Base-by-base conservation (phyloP, 1,140 invertebrate genomes). In the Drosophila bipectinata region DNA sequence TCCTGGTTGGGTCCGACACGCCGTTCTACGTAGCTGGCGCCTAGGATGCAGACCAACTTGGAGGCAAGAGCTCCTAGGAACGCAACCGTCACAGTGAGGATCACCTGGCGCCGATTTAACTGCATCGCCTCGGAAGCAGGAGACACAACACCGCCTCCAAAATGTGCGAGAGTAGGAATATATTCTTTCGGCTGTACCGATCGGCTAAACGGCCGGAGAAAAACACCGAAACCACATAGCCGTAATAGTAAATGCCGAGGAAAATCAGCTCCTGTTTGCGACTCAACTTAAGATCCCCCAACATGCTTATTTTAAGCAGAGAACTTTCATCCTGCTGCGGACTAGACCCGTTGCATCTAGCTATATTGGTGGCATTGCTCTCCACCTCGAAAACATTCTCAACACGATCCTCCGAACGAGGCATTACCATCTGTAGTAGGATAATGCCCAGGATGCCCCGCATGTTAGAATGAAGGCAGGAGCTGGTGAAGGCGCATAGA, bases 401-500 rank as follows among this genome's bases (percentile, higher is more conserved):
- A 1, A 9, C 4, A 39, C 4, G 37, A 41, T 41, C 39, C 39
- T 4, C 5, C 3, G 39, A 7, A 5, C n/a, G n/a, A 7, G 4
- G 39, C 39, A 6, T 15, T 1, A 41, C 39, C 39, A 41, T 41
- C 14, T 41, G n/a, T 12, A 41, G 14, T 14, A 41, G 15, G 3
- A 41, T 12, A 5, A 41, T 41, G 2, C 39, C 39, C 14, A 41
- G 14, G 4, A 41, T 41, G 14, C n/a, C n/a, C 39, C 14, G 39
- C n/a, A 15, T 15, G 14, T 4, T 41, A 2, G 39, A 14, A 12
- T 41, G 39, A 1, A 41, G 14, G 6, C 14, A 41, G 39, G 39
- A 41, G 39, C 39, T 41, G 39, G 39, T 41, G 39, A 41, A 41
- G 39, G 39, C 39, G 14, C 39, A 41, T 6, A 41, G n/a, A 4